Conservation (phyloP, 2,113 vertebrate genomes). For the Tiliqua scincoides region DNA sequence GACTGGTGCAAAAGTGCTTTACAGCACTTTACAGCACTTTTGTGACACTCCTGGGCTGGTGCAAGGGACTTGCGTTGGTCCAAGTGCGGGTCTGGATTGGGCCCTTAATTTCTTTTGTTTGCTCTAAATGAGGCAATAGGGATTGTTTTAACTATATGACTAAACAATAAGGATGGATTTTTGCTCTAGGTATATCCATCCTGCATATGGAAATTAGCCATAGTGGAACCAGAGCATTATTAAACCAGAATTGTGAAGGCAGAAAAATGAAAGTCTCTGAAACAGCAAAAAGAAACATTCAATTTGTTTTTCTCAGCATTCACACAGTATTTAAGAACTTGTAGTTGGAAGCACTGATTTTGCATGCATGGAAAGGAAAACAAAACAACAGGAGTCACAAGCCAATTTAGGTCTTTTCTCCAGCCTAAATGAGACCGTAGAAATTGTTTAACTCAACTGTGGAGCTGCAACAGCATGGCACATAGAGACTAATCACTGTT, state of each 20-base stretch:
- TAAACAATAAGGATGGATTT: not conserved
- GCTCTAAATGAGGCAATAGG: constrained; percentile 19
- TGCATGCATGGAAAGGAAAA: constrained; percentile 9
- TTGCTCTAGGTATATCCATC: not conserved
- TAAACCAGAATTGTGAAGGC: constrained; percentile 45
- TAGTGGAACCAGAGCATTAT: not conserved
- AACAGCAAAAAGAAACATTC: constrained; percentile 35
- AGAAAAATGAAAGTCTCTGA: constrained; percentile 19
- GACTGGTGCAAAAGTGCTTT: not conserved
- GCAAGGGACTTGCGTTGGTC: no score
- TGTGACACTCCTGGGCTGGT: no score
- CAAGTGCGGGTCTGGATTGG: no score
- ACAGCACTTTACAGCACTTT: no score
- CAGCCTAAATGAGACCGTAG: constrained; percentile 34
- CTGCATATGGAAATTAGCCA: constrained; percentile 2
- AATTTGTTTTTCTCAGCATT: constrained; percentile 45
- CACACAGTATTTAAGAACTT: constrained; percentile 35
- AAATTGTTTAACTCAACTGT: constrained; percentile 39
- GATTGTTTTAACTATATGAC: constrained; percentile 13
- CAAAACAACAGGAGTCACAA: constrained; percentile 38
- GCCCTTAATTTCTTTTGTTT: constrained; percentile 49
- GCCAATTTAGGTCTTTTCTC: constrained; percentile 46
- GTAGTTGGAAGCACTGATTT: constrained; percentile 22
- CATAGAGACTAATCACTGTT: constrained; percentile 18
- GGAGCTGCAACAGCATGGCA: constrained; percentile 13